Percentiles rank a stretch among this genome's conserved stretches.
Evolutionary conservation across 1,140 invertebrate genomes (phyloP).

Genomic region (Pogonomyrmex californicus): DNA sequence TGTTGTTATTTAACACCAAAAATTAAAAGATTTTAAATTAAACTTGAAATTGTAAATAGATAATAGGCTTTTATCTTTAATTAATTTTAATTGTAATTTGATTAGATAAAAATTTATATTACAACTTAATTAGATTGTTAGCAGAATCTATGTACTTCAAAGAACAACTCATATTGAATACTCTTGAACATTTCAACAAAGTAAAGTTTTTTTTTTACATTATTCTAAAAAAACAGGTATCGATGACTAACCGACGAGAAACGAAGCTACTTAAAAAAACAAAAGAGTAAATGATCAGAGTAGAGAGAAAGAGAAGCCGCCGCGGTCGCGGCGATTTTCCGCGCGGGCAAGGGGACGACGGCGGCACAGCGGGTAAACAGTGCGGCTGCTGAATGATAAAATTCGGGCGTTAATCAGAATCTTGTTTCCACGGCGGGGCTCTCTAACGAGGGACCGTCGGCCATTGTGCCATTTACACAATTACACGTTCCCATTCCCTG

Average conservation of each 20-base stretch:
- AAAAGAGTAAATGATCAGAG: slow-evolving; percentile 18
- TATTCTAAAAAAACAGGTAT: background rate
- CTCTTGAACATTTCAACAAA: background rate
- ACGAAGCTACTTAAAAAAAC: background rate
- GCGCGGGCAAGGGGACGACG: slow-evolving; percentile 56
- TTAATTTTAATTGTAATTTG: background rate
- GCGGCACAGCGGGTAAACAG: slow-evolving; percentile 67
- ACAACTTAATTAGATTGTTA: background rate
- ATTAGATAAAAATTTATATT: background rate
- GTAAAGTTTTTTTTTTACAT: background rate
- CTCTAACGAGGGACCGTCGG: slow-evolving; percentile 81
- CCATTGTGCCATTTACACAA: slow-evolving; percentile 85
- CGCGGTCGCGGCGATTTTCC: slow-evolving; percentile 39
- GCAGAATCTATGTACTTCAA: background rate
- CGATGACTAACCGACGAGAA: background rate
- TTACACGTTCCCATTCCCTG: slow-evolving; percentile 82
- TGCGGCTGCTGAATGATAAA: slow-evolving; percentile 78
- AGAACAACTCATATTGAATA: background rate
- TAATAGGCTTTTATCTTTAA: background rate
- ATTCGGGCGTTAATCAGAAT: slow-evolving; percentile 84
- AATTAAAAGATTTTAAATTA: background rate
- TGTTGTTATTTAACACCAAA: background rate
- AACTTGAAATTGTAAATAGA: background rate
- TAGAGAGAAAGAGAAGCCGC: slow-evolving; percentile 18
- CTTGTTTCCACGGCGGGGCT: slow-evolving; percentile 81